Percentiles rank a stretch among this genome's conserved stretches.
phyloP scores from a whole-genome alignment of 2,113 vertebrate species.

The Rhagologus leucostigma region DNA sequence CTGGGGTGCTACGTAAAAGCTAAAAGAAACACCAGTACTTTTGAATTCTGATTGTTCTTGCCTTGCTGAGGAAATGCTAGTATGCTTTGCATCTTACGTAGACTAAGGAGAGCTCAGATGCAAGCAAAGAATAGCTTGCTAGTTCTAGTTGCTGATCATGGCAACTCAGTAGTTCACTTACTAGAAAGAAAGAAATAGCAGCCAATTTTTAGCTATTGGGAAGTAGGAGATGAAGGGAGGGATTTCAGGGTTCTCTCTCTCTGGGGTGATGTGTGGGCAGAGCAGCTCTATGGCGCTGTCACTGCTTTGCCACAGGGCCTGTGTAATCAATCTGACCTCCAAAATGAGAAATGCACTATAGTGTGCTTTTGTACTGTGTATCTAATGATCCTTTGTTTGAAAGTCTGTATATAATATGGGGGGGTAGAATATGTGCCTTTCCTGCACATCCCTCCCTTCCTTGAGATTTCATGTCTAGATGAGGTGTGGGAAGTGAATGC shows the following conservation, averaged over 20 bases:
- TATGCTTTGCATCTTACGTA: rapidly evolving
- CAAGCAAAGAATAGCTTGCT: not conserved
- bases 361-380: not conserved
- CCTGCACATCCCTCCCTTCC: not conserved
- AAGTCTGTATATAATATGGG: not conserved
- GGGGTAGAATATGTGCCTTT: not conserved
- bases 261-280: not conserved
- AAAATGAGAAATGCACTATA: not conserved
- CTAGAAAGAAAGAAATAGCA: not conserved
- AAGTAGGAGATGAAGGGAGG: not conserved
- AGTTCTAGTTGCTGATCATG: not conserved
- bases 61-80: not conserved
- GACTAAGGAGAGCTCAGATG: not conserved
- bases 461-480: not conserved
- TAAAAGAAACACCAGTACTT: not conserved
- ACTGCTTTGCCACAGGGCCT: not conserved
- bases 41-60: not conserved
- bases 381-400: not conserved
- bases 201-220: not conserved
- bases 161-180: not conserved
- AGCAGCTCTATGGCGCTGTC: not conserved
- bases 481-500: not conserved
- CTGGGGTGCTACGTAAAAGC: not conserved
- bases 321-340: not conserved
- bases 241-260: not conserved